Evolutionary conservation across 2,888 invertebrate genomes (phyloP), one percentile per base, ranked within the genome.

Genomic region (Chouioia cunea): DNA sequence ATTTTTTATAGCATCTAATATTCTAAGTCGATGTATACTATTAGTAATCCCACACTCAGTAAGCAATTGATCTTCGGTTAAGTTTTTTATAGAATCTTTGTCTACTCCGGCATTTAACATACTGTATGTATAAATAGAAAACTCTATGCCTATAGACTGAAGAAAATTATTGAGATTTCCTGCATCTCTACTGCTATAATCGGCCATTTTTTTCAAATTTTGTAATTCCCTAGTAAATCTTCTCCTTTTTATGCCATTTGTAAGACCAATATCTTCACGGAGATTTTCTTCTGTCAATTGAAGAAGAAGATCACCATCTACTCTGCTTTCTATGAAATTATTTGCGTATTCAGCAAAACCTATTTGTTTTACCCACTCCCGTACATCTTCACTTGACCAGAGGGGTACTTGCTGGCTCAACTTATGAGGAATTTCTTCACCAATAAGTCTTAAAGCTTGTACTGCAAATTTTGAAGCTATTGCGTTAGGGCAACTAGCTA

Each of bases 361-460:
- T 80, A 97, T 97, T 89, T 99, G 98, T 83, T 96, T 96, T 0
- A 99, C 96, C 99, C 99, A 99, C 87, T 98, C 97, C 78, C 93
- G 90, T 0, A 99, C 99, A 85, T 99, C 99, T 85, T 96, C 96
- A 20, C 93, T 93, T 0, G 97, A 97, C 99, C 99, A 99, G 8
- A 98, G 89, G 0, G 99, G 99, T 50, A 99, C 98, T 86, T 99
- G 98, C 84, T 99, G 98, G 46, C 97, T 97, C 68, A 99, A 87
- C 84, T 97, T 98, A 86, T 99, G 98, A 0, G 99, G 99, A 16
- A 99, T 95, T 83, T 96, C 95, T 85, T 99, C 99, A 1, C 98
- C 99, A 73, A 99, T 97, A 18, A 97, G 88, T 74, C 94, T 89
- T 79, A 97, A 87, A 0, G 97, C 96, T 88, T 96, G 95, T 6